Base-by-base conservation (phyloP, 2,888 invertebrate genomes). In the Thumatha senex region DNA sequence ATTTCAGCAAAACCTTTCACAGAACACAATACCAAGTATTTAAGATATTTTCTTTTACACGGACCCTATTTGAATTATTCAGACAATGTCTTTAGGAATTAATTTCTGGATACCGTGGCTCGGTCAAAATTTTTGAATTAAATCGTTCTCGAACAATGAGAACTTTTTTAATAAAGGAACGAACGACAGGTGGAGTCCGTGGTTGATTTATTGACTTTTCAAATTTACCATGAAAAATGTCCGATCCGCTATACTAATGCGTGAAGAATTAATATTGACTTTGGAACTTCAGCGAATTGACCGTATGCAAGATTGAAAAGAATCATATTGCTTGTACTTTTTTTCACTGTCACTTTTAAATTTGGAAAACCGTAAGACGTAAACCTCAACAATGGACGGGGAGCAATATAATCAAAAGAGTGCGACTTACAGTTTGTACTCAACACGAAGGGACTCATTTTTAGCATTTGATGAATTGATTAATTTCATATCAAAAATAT, bases 141-240 rank as follows among this genome's bases (percentile, higher is more conserved):
- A 82, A 82, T 74, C 74, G 75, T 70, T 70, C 69, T 68, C 42
- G 57, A 61, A 78, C 76, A 76, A 72, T 72, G 64, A 66, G 63
- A 86, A 86, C 82, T 86, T 87, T 86, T 87, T 87, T 86, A 86
- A 85, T 85, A 86, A 83, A 86, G 78, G 69, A 63, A 60, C 59
- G 48, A 63, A 67, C 73, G 82, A 80, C 84, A 86, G 85, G 86
- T 86, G 84, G 76, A 58, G 63, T 64, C 66, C 58, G 52, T 38
- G 56, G 56, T 65, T 76, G 83, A 87, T 85, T 85, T 85, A 87
- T 83, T 79, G 80, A 75, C 68, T 78, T 78, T 72, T 66, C 67
- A 71, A 77, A 80, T 78, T 80, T 62, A 68, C 73, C 67, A 70
- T 61, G 68, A 57, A 62, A 72, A 71, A 73, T 72, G 67, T 70